Conservation (phyloP, 2,888 invertebrate genomes). For the Sicus ferrugineus region DNA sequence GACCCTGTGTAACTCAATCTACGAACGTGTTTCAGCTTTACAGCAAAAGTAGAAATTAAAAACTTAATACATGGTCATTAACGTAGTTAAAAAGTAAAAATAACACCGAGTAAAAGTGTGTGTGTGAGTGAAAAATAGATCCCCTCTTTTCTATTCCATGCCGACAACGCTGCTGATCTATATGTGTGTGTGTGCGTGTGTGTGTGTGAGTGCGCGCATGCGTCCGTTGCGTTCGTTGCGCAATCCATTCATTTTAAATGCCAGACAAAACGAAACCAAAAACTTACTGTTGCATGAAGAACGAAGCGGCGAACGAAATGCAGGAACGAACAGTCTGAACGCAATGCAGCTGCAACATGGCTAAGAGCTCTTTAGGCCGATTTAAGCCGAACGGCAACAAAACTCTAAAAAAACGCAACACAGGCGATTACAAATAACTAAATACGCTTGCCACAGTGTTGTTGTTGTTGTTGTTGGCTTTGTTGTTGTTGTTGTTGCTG, state of each 20-base stretch:
- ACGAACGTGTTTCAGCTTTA: constrained; percentile 4
- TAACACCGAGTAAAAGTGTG: no score
- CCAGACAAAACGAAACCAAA: constrained; percentile 8
- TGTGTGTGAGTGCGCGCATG: constrained; percentile 1
- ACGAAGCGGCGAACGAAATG: neutral
- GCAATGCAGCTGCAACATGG: neutral
- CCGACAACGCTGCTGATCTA: neutral
- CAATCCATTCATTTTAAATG: constrained; percentile 20
- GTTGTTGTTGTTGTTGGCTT: neutral
- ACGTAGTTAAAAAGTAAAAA: constrained; percentile 28
- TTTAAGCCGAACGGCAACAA: constrained; percentile 8
- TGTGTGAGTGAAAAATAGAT: no score
- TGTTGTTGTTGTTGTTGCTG: constrained; percentile 9
- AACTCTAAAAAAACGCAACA: neutral
- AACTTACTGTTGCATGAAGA: constrained; percentile 31
- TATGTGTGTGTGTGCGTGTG: neutral
- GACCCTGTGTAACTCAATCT: constrained; percentile 28
- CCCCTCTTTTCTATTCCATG: no score
- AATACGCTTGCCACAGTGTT: neutral
- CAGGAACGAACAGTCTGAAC: neutral
- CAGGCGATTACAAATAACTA: neutral
- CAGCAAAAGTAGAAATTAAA: constrained; percentile 26
- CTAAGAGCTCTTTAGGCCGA: neutral
- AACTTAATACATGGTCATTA: constrained; percentile 31
- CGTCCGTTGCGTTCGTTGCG: constrained; percentile 13